Percentiles rank a stretch among this genome's conserved stretches.
Conservation (phyloP, 2,888 invertebrate genomes). For the Eupithecia subfuscata region DNA sequence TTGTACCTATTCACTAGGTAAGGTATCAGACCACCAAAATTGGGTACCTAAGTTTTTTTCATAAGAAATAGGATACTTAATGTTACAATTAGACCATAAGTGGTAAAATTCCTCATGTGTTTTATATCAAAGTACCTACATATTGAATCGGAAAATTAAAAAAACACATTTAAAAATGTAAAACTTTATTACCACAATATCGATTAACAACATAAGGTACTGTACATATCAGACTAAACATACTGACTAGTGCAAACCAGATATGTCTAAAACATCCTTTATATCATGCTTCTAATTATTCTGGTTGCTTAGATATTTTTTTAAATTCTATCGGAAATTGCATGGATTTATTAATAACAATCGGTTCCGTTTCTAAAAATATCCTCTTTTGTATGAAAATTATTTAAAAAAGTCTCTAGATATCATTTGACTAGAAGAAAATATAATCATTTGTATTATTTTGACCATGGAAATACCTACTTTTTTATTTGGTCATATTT, state of each 20-base stretch:
- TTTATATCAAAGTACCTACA: too few relatives aligned
- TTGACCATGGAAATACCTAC: not conserved
- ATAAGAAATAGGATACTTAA: too few relatives aligned
- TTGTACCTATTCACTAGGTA: too few relatives aligned
- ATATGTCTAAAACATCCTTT: slow-evolving; percentile 53
- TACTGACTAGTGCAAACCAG: slow-evolving; percentile 71
- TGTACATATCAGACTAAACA: slow-evolving; percentile 61
- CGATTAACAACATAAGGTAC: slow-evolving; percentile 55
- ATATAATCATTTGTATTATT: not conserved
- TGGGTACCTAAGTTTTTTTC: too few relatives aligned
- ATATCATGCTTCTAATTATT: not conserved
- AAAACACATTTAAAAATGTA: slow-evolving; percentile 64
- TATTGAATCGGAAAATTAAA: slow-evolving; percentile 21
- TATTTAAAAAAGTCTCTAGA: not conserved
- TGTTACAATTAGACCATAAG: too few relatives aligned
- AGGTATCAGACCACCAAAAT: too few relatives aligned
- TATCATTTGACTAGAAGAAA: slow-evolving; percentile 8
- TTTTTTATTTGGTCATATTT: not conserved
- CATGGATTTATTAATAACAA: not conserved
- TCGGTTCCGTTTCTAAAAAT: not conserved
- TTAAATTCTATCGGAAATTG: not conserved
- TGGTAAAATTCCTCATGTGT: too few relatives aligned
- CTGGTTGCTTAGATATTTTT: not conserved
- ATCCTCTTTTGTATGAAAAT: not conserved
- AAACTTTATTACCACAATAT: slow-evolving; percentile 72